phyloP scores from a whole-genome alignment of 2,888 invertebrate genomes.

The Perithous albicinctus region DNA sequence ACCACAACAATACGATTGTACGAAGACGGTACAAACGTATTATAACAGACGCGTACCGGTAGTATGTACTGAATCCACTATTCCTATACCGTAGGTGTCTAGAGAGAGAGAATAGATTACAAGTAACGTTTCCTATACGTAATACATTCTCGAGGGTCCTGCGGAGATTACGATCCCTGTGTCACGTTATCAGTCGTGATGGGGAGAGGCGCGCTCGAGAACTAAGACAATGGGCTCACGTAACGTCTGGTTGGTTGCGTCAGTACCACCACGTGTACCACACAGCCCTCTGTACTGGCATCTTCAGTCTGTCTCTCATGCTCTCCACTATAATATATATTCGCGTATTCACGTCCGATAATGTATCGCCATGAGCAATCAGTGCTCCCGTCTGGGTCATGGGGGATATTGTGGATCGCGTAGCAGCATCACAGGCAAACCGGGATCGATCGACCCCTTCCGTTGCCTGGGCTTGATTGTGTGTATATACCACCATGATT shows the following conservation, averaged over 20 bases:
- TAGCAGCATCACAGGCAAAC: conserved; percentile 21
- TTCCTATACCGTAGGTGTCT: not conserved
- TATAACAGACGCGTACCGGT: not conserved
- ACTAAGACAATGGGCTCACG: conserved; percentile 65
- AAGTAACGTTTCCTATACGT: conserved; percentile 36
- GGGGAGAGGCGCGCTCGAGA: conserved; percentile 47
- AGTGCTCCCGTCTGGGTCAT: conserved; percentile 55
- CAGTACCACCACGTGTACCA: conserved; percentile 51
- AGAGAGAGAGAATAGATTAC: conserved; percentile 36
- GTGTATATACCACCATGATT: conserved; percentile 2
- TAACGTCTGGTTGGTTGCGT: conserved; percentile 52
- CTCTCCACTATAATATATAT: conserved; percentile 56
- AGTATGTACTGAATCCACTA: not conserved
- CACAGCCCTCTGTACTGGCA: conserved; percentile 38
- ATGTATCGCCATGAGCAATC: conserved; percentile 68
- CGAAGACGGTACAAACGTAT: not conserved
- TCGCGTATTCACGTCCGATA: conserved; percentile 65
- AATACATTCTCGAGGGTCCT: conserved; percentile 50
- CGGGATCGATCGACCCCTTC: conserved; percentile 31
- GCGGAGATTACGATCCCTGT: conserved; percentile 68
- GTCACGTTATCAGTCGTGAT: conserved; percentile 67
- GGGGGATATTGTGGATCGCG: conserved; percentile 50
- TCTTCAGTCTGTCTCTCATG: conserved; percentile 48
- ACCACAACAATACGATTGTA: not conserved
- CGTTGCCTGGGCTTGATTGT: not conserved